Base-by-base conservation (phyloP, 2,113 vertebrate genomes). In the Psephotus haematonotus region DNA sequence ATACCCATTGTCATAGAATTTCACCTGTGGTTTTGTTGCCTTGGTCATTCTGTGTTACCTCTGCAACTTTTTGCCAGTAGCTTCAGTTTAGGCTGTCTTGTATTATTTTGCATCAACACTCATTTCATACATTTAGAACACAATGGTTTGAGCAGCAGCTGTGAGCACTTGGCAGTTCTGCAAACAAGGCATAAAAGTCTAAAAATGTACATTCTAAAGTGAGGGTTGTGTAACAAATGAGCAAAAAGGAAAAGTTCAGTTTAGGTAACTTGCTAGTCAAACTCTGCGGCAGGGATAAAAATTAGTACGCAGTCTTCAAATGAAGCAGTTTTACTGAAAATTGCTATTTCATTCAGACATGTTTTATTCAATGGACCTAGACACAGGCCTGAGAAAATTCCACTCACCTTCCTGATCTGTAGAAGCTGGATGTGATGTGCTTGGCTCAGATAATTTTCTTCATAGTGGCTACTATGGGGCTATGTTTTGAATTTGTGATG, bases 171-270 rank as follows among this genome's bases (percentile, higher is more conserved):
- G 78, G 55, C 70, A 80, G 35, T 90, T 94, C 52, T 90, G 74
- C 63, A 85, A 60, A 64, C 9, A 87, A 93, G 39, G 47, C 90
- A 92, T 41, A 29, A 41, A 84, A 80, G 16, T 88, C 39, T 93
- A 79, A 92, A 95, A 82, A 84, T 65, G 44, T 82, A 6, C 62
- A n/a, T 85, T 95, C 63, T 91, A 64, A 87, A 59, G 50, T 46
- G 74, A 92, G 25, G 23, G 2, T 28, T 87, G 9, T 46, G 37
- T 65, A 90, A 84, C 79, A 82, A 87, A 84, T 44, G 17, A 82
- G 33, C 16, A 85, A 55, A 84, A 90, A 79, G 27, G 29, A 94
- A 76, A 93, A 93, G 75, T 70, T 97, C 82, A 75, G 15, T 47
- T 88, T 90, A 85, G 82, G 92, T 87, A 84, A 91, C 62, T 91